Conservation (phyloP, 1,140 invertebrate genomes). For the Platorchestia sp. region DNA sequence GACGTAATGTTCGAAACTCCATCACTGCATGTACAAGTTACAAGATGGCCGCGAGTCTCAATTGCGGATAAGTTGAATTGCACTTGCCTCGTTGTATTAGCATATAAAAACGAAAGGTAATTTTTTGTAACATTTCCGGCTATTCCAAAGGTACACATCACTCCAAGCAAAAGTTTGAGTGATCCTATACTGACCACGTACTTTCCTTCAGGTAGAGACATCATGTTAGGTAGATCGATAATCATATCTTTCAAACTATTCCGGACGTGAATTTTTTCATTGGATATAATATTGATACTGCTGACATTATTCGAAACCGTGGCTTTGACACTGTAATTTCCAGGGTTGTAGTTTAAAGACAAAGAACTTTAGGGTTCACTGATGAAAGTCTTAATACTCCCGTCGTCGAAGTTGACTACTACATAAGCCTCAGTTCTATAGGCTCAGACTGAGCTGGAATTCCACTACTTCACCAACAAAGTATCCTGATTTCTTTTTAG, state of each 20-base stretch:
- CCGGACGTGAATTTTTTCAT: not conserved
- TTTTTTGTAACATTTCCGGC: not conserved
- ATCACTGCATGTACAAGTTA: not conserved
- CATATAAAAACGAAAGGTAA: not conserved
- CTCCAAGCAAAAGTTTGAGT: not conserved
- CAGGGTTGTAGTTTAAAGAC: not conserved
- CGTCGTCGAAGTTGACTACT: not conserved
- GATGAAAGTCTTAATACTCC: not conserved
- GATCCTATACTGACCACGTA: not conserved
- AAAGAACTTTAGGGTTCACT: not conserved
- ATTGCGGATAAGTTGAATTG: not conserved
- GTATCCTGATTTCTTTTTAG: not conserved
- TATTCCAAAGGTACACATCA: not conserved
- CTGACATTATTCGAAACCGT: slow-evolving; percentile 15
- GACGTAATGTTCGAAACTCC: not conserved
- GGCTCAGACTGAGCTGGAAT: not conserved
- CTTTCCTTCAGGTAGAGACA: not conserved
- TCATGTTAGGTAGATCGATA: not conserved
- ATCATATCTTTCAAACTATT: not conserved
- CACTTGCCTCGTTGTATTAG: not conserved
- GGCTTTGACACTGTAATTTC: slow-evolving; percentile 17
- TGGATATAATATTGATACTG: not conserved
- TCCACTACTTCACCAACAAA: not conserved
- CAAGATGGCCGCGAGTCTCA: not conserved
- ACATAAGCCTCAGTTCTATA: not conserved